Percentiles rank a stretch among this genome's conserved stretches.
Evolutionary conservation across 2,888 invertebrate genomes (phyloP).

Genomic region (Dynastes grantii): DNA sequence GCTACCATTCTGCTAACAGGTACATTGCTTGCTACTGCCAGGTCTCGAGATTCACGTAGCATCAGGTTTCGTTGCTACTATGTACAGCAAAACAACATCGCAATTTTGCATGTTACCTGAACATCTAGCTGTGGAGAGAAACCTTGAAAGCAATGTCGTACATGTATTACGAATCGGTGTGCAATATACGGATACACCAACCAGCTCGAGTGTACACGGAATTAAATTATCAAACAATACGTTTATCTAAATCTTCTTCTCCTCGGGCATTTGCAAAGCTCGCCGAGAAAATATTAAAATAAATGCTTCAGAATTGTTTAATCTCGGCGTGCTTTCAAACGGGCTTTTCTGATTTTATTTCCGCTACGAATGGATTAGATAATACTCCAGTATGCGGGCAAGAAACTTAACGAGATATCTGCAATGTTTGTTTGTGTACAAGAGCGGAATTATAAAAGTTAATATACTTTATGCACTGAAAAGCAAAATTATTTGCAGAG

Average conservation of each 20-base stretch:
- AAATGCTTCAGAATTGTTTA: constrained; percentile 28
- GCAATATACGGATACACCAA: neutral
- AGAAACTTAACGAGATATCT: constrained; percentile 16
- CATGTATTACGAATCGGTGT: neutral
- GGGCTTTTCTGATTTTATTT: constrained; percentile 20
- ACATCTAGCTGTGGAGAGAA: neutral
- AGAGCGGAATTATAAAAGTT: constrained; percentile 15
- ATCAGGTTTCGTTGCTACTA: neutral
- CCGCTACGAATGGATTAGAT: constrained; percentile 25
- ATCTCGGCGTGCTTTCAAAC: constrained; percentile 19
- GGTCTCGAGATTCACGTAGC: no score
- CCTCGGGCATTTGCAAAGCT: neutral
- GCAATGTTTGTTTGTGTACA: constrained; percentile 4
- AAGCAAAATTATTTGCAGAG: neutral
- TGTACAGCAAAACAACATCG: neutral
- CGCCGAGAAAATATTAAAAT: constrained; percentile 35
- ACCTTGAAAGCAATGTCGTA: neutral
- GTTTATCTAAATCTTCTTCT: constrained; percentile 37
- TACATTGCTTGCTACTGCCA: no score
- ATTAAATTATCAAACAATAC: constrained; percentile 43
- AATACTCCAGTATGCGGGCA: constrained; percentile 25
- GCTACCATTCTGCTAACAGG: no score
- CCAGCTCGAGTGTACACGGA: constrained; percentile 12
- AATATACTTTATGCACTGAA: constrained; percentile 29
- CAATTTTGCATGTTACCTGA: neutral